These are phyloP conservation scores for Caenorhabditis briggsae DNA, from an alignment of 1,140 invertebrate genomes.

Conservation along the genomic window DNA sequence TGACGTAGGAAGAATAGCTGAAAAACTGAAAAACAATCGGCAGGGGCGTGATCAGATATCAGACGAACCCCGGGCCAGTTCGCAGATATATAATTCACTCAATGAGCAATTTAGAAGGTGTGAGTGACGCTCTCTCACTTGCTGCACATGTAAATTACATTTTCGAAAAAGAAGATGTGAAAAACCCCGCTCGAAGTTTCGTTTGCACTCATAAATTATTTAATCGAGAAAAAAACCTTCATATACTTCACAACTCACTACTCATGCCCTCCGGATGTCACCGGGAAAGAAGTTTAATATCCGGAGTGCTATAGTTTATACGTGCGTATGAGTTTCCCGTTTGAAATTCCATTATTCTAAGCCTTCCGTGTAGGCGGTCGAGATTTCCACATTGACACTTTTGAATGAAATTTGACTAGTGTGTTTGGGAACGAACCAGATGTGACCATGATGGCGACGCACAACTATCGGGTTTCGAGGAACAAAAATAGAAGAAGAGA, in stretches of 20 bases:
- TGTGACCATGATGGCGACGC: slow-evolving; percentile 32
- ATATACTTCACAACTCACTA: not conserved
- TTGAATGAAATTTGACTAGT: slow-evolving; percentile 49
- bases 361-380: slow-evolving; percentile 32
- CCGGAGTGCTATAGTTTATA: not conserved
- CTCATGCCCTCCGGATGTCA: not conserved
- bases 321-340: not conserved
- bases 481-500: slow-evolving; percentile 10
- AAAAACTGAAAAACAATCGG: not conserved
- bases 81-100: slow-evolving; percentile 43
- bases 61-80: not conserved
- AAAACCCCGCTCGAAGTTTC: not conserved
- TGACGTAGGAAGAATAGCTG: too few relatives aligned
- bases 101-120: not conserved
- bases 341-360: not conserved
- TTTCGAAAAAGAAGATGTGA: slow-evolving; percentile 2
- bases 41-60: not conserved
- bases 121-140: slow-evolving; percentile 21
- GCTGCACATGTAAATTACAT: not conserved
- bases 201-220: slow-evolving; percentile 28
- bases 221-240: not conserved
- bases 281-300: slow-evolving; percentile 31
- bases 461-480: slow-evolving; percentile 14
- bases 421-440: slow-evolving; percentile 46
- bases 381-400: slow-evolving; percentile 39